phyloP scores from a whole-genome alignment of 2,797 vertebrate species.

The Champsocephalus gunnari region DNA sequence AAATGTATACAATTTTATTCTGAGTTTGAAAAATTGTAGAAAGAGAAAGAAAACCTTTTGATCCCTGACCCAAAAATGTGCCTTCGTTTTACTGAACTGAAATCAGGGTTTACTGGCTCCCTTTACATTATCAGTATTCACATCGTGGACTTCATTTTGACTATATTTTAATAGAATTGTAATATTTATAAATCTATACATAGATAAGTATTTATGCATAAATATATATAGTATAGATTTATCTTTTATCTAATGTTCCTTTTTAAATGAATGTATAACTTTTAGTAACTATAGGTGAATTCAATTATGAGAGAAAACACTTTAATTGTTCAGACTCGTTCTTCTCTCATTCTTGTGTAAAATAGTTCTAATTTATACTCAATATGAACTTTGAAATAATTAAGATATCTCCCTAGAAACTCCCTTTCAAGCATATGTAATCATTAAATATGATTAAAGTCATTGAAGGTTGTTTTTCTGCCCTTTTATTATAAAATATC shows the following conservation, averaged over 20 bases:
- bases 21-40: neutral
- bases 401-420: slow-evolving; percentile 10
- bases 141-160: slow-evolving; percentile 21
- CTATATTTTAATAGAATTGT: slow-evolving; percentile 7
- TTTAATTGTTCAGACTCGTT: neutral
- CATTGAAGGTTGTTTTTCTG: neutral
- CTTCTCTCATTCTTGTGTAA: slow-evolving; percentile 4
- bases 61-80: slow-evolving; percentile 6
- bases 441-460: slow-evolving; percentile 2
- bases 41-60: slow-evolving; percentile 10
- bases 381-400: slow-evolving; percentile 23
- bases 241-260: neutral
- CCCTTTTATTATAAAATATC: slow-evolving; percentile 13
- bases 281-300: neutral
- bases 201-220: too few relatives aligned
- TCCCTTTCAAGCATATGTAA: neutral
- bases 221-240: neutral
- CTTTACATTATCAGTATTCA: slow-evolving; percentile 8
- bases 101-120: neutral
- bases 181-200: neutral
- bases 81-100: slow-evolving; percentile 7
- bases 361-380: neutral
- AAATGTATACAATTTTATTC: slow-evolving; percentile 15
- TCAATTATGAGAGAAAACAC: slow-evolving; percentile 8
- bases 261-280: slow-evolving; percentile 3